A percentile compares a stretch with the other conserved stretches of the same genome.
phyloP scores from a whole-genome alignment of 1,140 invertebrate species.

The Lepeophtheirus salmonis region DNA sequence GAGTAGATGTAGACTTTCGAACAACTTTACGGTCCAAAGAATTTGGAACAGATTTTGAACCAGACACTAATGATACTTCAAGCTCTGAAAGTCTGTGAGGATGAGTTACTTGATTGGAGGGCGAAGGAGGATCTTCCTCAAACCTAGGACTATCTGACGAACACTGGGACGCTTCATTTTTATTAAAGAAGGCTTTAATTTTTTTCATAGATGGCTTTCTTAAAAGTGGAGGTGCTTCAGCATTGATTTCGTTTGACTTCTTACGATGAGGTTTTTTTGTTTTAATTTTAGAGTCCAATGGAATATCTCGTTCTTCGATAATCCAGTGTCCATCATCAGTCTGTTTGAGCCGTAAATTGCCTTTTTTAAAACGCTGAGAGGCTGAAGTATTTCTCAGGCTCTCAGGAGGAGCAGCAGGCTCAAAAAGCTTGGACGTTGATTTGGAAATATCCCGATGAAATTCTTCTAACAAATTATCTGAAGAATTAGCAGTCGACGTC shows the following conservation, averaged over 20 bases:
- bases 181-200: constrained; percentile 13
- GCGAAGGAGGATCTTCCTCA: background rate
- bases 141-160: background rate
- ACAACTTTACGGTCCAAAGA: constrained; percentile 1
- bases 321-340: constrained; percentile 5
- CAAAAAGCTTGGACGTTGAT: background rate
- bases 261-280: background rate
- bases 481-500: background rate
- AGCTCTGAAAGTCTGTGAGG: background rate
- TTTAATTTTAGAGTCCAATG: background rate
- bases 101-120: background rate
- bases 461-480: background rate
- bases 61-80: background rate
- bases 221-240: background rate
- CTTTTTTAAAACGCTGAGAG: constrained; percentile 14
- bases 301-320: background rate
- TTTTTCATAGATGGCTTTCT: constrained; percentile 13
- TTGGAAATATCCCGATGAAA: too few species aligned
- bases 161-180: background rate
- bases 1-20: too few species aligned
- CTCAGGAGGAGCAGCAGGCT: background rate
- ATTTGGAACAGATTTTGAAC: background rate
- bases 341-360: constrained; percentile 1
- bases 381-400: background rate
- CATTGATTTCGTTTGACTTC: background rate